Percentiles rank a stretch among this genome's conserved stretches.
phyloP scores from a whole-genome alignment of 2,113 vertebrate genomes.

The Actinemys pallida region DNA sequence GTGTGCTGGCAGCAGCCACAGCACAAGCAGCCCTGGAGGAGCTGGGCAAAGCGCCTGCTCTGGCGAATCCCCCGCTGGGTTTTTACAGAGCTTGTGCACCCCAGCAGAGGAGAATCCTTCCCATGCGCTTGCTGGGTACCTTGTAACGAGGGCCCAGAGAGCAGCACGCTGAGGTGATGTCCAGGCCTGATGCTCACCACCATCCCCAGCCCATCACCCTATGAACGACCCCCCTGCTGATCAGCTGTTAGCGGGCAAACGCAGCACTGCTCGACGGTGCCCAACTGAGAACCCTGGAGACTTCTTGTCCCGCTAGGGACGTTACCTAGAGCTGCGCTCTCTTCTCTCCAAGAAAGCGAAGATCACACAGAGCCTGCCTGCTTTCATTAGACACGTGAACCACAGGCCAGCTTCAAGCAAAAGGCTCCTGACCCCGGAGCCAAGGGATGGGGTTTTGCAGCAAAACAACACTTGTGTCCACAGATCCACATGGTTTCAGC shows the following conservation, averaged over 20 bases:
- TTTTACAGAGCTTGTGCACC: background rate
- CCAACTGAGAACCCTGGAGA: background rate
- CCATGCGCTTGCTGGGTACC: background rate
- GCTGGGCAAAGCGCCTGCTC: background rate
- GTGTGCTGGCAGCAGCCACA: background rate
- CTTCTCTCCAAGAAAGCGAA: background rate
- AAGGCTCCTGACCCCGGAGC: background rate
- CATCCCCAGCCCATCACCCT: background rate
- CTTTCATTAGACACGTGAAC: background rate
- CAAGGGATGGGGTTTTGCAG: background rate
- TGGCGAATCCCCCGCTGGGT: background rate
- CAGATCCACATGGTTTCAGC: background rate
- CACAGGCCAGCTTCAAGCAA: background rate
- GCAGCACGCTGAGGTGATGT: background rate
- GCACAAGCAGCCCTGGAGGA: background rate
- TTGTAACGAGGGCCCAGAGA: background rate
- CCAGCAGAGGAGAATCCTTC: background rate
- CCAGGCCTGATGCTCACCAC: background rate
- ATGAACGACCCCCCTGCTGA: background rate
- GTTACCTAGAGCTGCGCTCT: background rate
- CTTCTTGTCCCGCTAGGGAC: background rate
- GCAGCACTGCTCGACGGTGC: no score
- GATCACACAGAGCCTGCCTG: background rate
- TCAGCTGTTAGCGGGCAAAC: background rate
- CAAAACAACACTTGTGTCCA: background rate